These are phyloP conservation scores for Drosophila kepulauana DNA, from an alignment of 1,140 invertebrate genomes.

Conservation along the genomic window DNA sequence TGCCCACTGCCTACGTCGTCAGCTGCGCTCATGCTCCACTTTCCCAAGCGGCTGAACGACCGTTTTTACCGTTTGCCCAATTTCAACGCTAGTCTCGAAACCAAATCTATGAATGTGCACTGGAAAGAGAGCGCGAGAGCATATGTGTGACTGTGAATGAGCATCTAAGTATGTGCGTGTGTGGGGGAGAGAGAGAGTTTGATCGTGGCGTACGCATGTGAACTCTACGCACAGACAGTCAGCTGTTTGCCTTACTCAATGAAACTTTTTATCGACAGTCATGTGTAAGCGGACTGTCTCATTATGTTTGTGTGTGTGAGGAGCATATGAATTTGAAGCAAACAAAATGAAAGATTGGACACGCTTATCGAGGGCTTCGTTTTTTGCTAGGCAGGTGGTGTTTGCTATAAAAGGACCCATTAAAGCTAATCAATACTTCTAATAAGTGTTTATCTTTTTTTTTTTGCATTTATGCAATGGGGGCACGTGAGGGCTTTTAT, in stretches of 20 bases:
- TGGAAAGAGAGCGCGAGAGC: background rate
- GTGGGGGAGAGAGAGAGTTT: constrained; percentile 19
- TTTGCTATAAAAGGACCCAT: constrained; percentile 4
- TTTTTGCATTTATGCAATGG: constrained; percentile 16
- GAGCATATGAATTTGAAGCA: background rate
- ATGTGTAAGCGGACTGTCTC: constrained; percentile 19
- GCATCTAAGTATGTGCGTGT: background rate
- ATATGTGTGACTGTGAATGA: background rate
- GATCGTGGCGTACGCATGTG: constrained; percentile 48
- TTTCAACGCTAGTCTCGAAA: constrained; percentile 21
- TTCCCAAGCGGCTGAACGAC: constrained; percentile 42
- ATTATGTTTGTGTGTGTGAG: constrained; percentile 1
- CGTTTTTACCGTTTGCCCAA: constrained; percentile 51
- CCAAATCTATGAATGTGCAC: constrained; percentile 29
- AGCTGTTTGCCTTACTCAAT: constrained; percentile 60
- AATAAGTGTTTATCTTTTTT: constrained; percentile 9
- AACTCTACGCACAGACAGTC: constrained; percentile 50
- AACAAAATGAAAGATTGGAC: constrained; percentile 1
- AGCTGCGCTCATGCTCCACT: constrained; percentile 54
- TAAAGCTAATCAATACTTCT: constrained; percentile 10
- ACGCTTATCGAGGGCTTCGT: constrained; percentile 5
- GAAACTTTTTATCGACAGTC: constrained; percentile 37
- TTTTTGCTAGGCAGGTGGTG: constrained; percentile 1
- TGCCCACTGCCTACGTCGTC: constrained; percentile 19
- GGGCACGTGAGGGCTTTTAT: constrained; percentile 5